phyloP scores from a whole-genome alignment of 2,888 invertebrate species.

The Philopedon plagiatum region DNA sequence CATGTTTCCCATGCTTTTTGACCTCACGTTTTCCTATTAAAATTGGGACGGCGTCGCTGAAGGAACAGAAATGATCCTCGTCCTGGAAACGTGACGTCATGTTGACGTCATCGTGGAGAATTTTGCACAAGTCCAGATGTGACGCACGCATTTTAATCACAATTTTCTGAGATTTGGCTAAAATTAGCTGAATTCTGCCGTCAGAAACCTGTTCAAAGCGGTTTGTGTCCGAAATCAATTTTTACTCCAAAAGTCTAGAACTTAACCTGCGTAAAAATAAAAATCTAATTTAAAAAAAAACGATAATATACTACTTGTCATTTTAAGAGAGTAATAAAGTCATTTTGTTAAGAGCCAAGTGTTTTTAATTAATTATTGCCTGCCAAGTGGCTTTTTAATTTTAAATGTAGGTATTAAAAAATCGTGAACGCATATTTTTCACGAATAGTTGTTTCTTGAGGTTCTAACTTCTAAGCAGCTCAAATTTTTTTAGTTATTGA shows the following conservation, averaged over 20 bases:
- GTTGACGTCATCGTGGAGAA: slow-evolving; percentile 40
- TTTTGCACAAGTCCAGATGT: slow-evolving; percentile 25
- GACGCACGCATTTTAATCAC: slow-evolving; percentile 37
- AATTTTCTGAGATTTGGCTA: slow-evolving; percentile 39
- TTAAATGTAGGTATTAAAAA: too few species aligned
- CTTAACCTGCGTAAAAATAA: slow-evolving; percentile 4
- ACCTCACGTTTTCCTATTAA: slow-evolving; percentile 2
- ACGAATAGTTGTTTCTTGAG: too few species aligned
- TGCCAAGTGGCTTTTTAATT: background rate
- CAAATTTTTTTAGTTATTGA: too few species aligned
- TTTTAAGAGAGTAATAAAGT: background rate
- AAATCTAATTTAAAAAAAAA: background rate
- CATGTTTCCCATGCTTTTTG: background rate
- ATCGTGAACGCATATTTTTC: too few species aligned
- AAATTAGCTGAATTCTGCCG: slow-evolving; percentile 40
- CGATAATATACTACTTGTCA: background rate
- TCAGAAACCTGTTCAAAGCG: slow-evolving; percentile 36
- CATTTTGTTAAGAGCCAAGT: background rate
- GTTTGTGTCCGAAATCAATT: slow-evolving; percentile 30
- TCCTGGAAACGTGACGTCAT: slow-evolving; percentile 48
- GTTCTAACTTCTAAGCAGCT: too few species aligned
- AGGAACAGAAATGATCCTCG: background rate
- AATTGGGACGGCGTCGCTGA: background rate
- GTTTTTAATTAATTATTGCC: too few species aligned
- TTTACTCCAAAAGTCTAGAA: slow-evolving; percentile 10